Percentiles rank a stretch among this genome's conserved stretches.
phyloP scores from a whole-genome alignment of 2,888 invertebrate genomes.

The Watsonalla binaria region DNA sequence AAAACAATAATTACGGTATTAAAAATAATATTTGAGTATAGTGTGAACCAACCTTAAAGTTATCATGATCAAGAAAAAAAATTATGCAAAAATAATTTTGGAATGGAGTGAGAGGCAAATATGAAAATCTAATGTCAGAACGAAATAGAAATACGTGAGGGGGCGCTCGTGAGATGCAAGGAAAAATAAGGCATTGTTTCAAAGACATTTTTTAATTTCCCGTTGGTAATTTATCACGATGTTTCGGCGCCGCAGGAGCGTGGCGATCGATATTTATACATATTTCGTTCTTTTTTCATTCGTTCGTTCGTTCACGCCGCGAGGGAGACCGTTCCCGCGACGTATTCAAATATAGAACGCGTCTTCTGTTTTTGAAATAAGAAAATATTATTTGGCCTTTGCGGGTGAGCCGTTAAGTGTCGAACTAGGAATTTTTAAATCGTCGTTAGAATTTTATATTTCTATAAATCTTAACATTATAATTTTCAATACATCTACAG shows the following conservation, averaged over 20 bases:
- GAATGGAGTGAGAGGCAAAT: conserved; percentile 8
- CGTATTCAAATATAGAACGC: conserved; percentile 69
- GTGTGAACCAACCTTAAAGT: no score
- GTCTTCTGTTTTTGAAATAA: conserved; percentile 52
- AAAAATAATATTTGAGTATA: no score
- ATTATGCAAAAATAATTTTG: conserved; percentile 6
- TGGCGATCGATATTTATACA: conserved; percentile 48
- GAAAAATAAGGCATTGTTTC: conserved; percentile 73
- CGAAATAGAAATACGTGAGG: conserved; percentile 24
- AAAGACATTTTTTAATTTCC: conserved; percentile 78
- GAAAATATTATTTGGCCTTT: conserved; percentile 56
- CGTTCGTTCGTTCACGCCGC: conserved; percentile 30
- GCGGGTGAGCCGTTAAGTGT: conserved; percentile 57
- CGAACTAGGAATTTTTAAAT: conserved; percentile 7
- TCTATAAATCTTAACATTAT: no score
- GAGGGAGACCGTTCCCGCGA: conserved; percentile 65
- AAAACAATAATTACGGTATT: no score
- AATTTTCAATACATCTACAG: no score
- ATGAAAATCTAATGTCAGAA: conserved; percentile 11
- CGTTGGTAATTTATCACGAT: conserved; percentile 76
- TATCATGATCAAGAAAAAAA: no score
- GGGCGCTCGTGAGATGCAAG: conserved; percentile 35
- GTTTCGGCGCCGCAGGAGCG: conserved; percentile 43
- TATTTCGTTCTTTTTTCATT: conserved; percentile 20
- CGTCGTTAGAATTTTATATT: conserved; percentile 15